Evolutionary conservation across 2,797 vertebrate genomes (phyloP).

Genomic region (Microctenopoma stevenorrisi): DNA sequence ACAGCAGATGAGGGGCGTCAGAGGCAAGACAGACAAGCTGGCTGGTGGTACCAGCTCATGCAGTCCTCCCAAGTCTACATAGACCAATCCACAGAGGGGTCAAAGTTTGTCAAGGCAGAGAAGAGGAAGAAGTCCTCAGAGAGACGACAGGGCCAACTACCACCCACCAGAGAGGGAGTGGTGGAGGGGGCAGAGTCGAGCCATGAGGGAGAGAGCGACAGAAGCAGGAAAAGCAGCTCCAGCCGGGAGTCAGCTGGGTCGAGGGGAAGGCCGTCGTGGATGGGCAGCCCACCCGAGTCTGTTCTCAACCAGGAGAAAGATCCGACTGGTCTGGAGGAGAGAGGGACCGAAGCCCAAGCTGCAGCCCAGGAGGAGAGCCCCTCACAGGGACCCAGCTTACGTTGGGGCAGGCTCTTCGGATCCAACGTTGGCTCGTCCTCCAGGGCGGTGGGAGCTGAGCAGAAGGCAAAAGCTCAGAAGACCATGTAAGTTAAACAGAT

Average conservation of each 20-base stretch:
- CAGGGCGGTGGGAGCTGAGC: constrained; percentile 80
- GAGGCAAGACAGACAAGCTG: constrained; percentile 87
- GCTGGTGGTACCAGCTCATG: constrained; percentile 99
- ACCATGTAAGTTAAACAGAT: constrained; percentile 34
- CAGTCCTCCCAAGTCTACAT: constrained; percentile 99
- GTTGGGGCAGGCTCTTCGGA: constrained; percentile 95
- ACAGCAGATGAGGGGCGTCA: constrained; percentile 63
- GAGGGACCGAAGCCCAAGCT: constrained; percentile 12
- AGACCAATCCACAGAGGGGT: constrained; percentile 86
- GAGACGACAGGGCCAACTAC: constrained; percentile 74
- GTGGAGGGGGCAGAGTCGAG: constrained; percentile 94
- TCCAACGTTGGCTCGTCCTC: constrained; percentile 75
- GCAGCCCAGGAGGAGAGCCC: constrained; percentile 54
- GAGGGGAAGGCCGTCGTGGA: constrained; percentile 89
- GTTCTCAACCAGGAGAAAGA: constrained; percentile 88
- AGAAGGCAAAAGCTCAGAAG: constrained; percentile 69
- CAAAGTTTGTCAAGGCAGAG: constrained; percentile 87
- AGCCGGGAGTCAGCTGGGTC: constrained; percentile 43
- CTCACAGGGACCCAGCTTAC: constrained; percentile 76
- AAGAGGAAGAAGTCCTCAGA: constrained; percentile 86
- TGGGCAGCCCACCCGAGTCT: constrained; percentile 95
- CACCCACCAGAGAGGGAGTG: constrained; percentile 90
- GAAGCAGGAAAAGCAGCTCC: constrained; percentile 57
- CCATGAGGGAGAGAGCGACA: constrained; percentile 73
- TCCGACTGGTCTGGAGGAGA: constrained; percentile 15